These are phyloP conservation scores for Himalopsyche kuldschensis DNA, from an alignment of 2,888 invertebrate genomes.

Conservation along the genomic window DNA sequence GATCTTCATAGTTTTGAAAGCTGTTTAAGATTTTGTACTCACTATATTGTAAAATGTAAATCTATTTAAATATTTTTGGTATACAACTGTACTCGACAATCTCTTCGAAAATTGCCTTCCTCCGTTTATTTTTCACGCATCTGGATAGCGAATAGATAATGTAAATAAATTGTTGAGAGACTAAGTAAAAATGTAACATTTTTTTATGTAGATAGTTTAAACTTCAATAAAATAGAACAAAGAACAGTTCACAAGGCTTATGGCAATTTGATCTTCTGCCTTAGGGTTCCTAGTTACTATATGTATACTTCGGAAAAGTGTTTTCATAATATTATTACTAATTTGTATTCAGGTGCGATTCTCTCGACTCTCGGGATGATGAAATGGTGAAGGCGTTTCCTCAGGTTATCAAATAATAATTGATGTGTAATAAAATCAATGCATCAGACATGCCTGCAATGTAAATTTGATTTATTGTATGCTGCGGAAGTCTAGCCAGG, in stretches of 20 bases:
- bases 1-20: background rate
- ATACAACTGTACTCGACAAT: conserved; percentile 9
- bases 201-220: background rate
- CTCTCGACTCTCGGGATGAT: too few species aligned
- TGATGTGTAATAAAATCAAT: too few species aligned
- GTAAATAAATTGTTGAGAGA: background rate
- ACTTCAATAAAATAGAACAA: background rate
- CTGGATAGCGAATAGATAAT: background rate
- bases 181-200: background rate
- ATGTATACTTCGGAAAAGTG: too few species aligned
- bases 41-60: background rate
- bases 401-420: too few species aligned
- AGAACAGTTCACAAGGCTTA: background rate
- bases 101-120: conserved; percentile 9
- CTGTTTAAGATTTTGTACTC: background rate
- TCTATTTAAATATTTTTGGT: background rate
- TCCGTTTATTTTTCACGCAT: background rate
- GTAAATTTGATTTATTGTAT: too few species aligned
- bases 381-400: too few species aligned
- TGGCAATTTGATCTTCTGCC: too few species aligned
- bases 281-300: too few species aligned
- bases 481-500: too few species aligned
- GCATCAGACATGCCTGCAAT: too few species aligned
- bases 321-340: too few species aligned
- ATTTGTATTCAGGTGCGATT: too few species aligned